Conservation (phyloP, 2,888 invertebrate genomes). For the Tortrix viridana region DNA sequence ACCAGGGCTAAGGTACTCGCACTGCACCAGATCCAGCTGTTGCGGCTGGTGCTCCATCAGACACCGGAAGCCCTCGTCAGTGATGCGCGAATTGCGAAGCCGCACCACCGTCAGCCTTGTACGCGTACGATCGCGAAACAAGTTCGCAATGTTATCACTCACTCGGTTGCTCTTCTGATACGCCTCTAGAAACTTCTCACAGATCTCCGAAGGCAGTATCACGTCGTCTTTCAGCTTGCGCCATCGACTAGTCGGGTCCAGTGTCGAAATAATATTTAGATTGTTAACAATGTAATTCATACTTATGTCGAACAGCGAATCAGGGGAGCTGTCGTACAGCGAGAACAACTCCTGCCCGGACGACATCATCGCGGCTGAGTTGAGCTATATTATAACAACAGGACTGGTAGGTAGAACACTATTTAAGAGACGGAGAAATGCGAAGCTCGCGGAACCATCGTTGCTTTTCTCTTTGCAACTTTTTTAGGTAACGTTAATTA, state of each 20-base stretch:
- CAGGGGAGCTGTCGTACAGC: slow-evolving; percentile 77
- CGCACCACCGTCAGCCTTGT: slow-evolving; percentile 88
- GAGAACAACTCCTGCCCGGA: slow-evolving; percentile 55
- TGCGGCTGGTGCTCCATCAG: slow-evolving; percentile 89
- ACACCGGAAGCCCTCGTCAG: slow-evolving; percentile 87
- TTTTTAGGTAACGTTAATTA: slow-evolving; percentile 5
- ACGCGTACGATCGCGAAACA: slow-evolving; percentile 87
- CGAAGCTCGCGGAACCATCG: slow-evolving; percentile 48
- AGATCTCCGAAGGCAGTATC: slow-evolving; percentile 88
- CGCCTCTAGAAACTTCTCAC: slow-evolving; percentile 86
- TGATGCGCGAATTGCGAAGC: slow-evolving; percentile 88
- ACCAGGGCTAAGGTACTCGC: slow-evolving; percentile 86
- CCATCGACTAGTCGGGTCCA: slow-evolving; percentile 72
- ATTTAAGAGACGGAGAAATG: slow-evolving; percentile 44
- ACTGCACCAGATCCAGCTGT: slow-evolving; percentile 90
- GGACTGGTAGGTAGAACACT: slow-evolving; percentile 20
- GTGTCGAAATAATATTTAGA: slow-evolving; percentile 84
- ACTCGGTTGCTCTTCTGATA: slow-evolving; percentile 83
- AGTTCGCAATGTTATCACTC: slow-evolving; percentile 87
- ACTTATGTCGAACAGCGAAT: slow-evolving; percentile 86
- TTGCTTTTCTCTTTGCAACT: slow-evolving; percentile 43
- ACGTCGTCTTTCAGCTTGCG: slow-evolving; percentile 84
- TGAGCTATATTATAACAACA: slow-evolving; percentile 28
- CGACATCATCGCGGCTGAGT: slow-evolving; percentile 41
- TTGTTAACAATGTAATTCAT: slow-evolving; percentile 86